These are phyloP conservation scores for Chelonus formosanus DNA, from an alignment of 2,888 invertebrate genomes.

Conservation along the genomic window DNA sequence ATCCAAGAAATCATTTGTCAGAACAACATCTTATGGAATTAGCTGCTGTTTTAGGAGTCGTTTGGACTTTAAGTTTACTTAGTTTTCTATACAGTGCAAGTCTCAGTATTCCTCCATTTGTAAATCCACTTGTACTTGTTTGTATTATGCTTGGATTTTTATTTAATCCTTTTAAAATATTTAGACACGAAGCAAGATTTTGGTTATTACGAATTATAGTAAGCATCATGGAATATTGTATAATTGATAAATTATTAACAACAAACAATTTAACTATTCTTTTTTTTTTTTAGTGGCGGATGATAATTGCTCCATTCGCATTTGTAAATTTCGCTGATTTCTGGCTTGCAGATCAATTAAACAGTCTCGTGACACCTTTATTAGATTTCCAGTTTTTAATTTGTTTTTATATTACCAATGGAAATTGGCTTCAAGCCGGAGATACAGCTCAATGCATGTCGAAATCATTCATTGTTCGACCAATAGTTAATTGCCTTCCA, in stretches of 20 bases:
- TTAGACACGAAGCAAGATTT: constrained; percentile 91
- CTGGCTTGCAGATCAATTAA: constrained; percentile 98
- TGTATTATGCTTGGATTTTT: constrained; percentile 85
- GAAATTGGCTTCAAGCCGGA: constrained; percentile 75
- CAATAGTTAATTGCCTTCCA: constrained; percentile 90
- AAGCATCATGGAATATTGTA: constrained; percentile 58
- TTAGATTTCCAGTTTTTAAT: constrained; percentile 93
- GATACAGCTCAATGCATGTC: constrained; percentile 75
- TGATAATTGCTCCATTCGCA: constrained; percentile 89
- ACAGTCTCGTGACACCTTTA: constrained; percentile 88
- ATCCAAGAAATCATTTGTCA: constrained; percentile 91
- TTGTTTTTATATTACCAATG: constrained; percentile 88
- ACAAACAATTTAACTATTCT: no score
- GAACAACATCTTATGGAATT: constrained; percentile 96
- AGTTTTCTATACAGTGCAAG: constrained; percentile 83
- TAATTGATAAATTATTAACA: constrained; percentile 24
- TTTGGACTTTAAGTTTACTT: constrained; percentile 92
- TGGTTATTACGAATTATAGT: constrained; percentile 92
- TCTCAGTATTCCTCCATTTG: constrained; percentile 89
- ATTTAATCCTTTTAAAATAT: constrained; percentile 90
- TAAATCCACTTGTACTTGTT: constrained; percentile 87
- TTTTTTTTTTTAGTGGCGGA: constrained; percentile 73
- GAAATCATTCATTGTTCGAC: constrained; percentile 79
- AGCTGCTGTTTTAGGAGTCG: constrained; percentile 90
- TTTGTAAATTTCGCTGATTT: constrained; percentile 97